Percentiles rank a stretch among this genome's conserved stretches.
Conservation (phyloP, 2,888 invertebrate species). For the Adelognathus sp. region DNA sequence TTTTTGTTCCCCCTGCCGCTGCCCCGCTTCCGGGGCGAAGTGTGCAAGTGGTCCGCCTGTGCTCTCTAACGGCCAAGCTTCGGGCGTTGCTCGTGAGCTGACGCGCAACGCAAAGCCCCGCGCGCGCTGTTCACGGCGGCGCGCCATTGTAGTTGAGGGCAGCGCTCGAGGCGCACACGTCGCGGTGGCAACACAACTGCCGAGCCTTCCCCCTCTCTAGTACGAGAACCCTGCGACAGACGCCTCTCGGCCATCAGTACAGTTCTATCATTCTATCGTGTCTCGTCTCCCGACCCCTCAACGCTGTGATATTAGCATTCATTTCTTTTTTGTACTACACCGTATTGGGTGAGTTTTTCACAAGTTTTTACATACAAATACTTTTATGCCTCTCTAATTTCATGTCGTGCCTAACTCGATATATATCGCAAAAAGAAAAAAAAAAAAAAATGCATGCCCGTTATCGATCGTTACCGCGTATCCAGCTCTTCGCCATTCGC, state of each 20-base stretch:
- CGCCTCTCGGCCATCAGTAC: conserved; percentile 46
- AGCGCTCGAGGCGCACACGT: conserved; percentile 76
- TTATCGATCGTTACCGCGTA: neutral
- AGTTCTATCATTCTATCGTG: conserved; percentile 62
- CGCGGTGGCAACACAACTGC: conserved; percentile 59
- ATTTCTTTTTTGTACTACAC: conserved; percentile 56
- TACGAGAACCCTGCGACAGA: conserved; percentile 29
- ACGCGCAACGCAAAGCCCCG: conserved; percentile 63
- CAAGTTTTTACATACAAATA: neutral
- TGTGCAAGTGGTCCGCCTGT: conserved; percentile 60
- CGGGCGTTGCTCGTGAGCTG: conserved; percentile 59
- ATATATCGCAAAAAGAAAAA: too few relatives aligned
- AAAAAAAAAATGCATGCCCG: neutral
- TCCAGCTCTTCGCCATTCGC: neutral
- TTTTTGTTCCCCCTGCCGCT: conserved; percentile 62
- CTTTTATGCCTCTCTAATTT: neutral
- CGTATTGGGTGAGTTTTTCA: conserved; percentile 64
- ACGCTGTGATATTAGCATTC: conserved; percentile 63
- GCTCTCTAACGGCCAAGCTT: conserved; percentile 61
- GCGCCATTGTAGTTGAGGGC: conserved; percentile 79
- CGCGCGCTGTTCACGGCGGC: conserved; percentile 66
- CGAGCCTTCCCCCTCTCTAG: too few relatives aligned
- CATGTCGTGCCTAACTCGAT: neutral
- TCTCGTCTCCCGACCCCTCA: conserved; percentile 62
- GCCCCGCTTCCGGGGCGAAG: conserved; percentile 62